Conservation (phyloP, 2,888 invertebrate genomes). For the Tricholauxania praeusta region DNA sequence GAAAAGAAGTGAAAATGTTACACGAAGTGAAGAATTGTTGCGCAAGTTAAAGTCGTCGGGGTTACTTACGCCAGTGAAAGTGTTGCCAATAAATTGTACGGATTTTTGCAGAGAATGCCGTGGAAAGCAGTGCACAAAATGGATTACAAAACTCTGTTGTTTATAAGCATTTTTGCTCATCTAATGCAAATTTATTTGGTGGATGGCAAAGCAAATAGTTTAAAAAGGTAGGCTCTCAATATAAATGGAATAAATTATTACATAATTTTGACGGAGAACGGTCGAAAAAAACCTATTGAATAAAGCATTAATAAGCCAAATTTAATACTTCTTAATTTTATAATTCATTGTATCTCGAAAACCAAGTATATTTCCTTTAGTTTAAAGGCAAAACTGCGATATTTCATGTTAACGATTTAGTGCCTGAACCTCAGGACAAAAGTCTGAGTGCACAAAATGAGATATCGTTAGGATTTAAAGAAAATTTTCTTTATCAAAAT, state of each 20-base stretch:
- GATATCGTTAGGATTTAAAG: too few relatives aligned
- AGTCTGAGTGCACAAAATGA: too few relatives aligned
- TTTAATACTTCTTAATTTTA: not conserved
- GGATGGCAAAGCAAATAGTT: not conserved
- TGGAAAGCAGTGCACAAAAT: slow-evolving; percentile 23
- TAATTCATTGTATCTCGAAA: too few relatives aligned
- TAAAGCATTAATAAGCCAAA: not conserved
- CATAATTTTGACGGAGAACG: not conserved
- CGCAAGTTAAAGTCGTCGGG: slow-evolving; percentile 43
- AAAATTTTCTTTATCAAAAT: too few relatives aligned
- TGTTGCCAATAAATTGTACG: not conserved
- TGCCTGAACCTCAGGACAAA: too few relatives aligned
- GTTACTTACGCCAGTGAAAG: not conserved
- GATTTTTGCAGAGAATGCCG: slow-evolving; percentile 40
- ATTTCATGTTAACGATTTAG: too few relatives aligned
- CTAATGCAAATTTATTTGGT: not conserved
- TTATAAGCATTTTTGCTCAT: not conserved
- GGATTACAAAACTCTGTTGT: not conserved
- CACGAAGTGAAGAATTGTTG: slow-evolving; percentile 32
- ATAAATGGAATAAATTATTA: not conserved
- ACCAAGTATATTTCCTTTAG: too few relatives aligned
- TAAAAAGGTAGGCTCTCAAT: not conserved
- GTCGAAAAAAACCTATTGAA: too few relatives aligned
- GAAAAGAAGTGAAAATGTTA: slow-evolving; percentile 9
- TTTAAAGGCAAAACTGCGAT: too few relatives aligned